Evolutionary conservation across 2,113 vertebrate genomes (phyloP).

Genomic region (Neogobius melanostomus): DNA sequence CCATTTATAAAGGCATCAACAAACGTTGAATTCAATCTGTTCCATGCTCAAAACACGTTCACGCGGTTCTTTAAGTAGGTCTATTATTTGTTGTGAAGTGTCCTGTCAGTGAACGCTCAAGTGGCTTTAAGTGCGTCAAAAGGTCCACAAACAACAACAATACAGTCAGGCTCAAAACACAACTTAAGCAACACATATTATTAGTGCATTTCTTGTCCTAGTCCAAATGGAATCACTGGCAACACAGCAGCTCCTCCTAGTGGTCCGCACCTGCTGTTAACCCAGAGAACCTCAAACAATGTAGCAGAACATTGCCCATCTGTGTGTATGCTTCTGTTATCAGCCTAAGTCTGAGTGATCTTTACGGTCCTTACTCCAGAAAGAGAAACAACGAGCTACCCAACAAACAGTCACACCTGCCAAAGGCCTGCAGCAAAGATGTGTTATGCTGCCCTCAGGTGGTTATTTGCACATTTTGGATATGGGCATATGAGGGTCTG

Average conservation of each 20-base stretch:
- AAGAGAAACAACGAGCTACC: neutral
- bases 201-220: neutral
- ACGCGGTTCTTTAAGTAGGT: too few relatives aligned
- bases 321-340: too few relatives aligned
- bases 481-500: neutral
- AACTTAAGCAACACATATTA: neutral
- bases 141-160: neutral
- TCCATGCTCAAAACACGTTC: too few relatives aligned
- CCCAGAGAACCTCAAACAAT: neutral
- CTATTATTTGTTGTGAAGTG: neutral
- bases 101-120: conserved; percentile 51
- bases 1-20: too few relatives aligned
- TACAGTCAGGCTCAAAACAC: too few relatives aligned
- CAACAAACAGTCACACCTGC: neutral
- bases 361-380: too few relatives aligned
- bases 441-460: neutral
- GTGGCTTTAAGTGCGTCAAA: conserved; percentile 37
- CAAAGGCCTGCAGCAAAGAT: neutral
- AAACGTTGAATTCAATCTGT: too few relatives aligned
- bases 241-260: conserved; percentile 73
- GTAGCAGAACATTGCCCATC: too few relatives aligned
- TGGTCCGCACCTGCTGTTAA: conserved; percentile 60
- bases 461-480: neutral
- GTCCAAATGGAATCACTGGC: conserved; percentile 17
- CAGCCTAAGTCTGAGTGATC: too few relatives aligned